Evolutionary conservation across 2,888 invertebrate genomes (phyloP), one percentile per base, ranked within the genome.

Genomic region (Allygus modestus): DNA sequence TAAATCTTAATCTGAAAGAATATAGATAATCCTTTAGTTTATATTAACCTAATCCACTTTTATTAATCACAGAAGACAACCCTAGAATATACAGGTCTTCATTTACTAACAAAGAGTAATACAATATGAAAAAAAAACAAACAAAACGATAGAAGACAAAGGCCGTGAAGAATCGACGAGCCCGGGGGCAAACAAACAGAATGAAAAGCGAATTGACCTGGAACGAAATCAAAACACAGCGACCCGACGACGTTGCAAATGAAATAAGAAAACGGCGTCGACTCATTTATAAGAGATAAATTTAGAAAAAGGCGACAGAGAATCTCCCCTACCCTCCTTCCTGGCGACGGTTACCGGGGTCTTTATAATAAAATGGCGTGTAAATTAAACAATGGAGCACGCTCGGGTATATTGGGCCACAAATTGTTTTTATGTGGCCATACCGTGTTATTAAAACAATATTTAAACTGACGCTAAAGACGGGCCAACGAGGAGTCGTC

Each of bases 361-460:
- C 31, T 73, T 73, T 73, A 4, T 73, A 73, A 73, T 73, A 73
- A 73, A 43, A 73, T 73, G 73, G 73, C 73, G 73, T 73, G 73
- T 73, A 73, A 73, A 73, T 73, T 73, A 43, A 43, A 43, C 43
- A 73, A 43, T 73, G 33, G 73, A 73, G 73, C 73, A 73, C 73
- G 73, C 41, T 73, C 43, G 41, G 73, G n/a, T 73, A 73, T 73
- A 73, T 73, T 73, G 73, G 73, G 41, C 73, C 73, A 73, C 73
- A 73, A 73, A 73, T 73, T 73, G 73, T 37, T 37, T 73, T 73
- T 73, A 73, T 73, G 43, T 17, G 41, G 2, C 73, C 31, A 43
- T 41, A 73, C 73, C 43, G 73, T 43, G 73, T 73, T 73, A 73
- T 73, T 73, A 73, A 73, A 73, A 73, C 73, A 73, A 73, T 73